These are phyloP conservation scores for Albula goreensis DNA, from an alignment of 2,113 vertebrate genomes.

Conservation along the genomic window DNA sequence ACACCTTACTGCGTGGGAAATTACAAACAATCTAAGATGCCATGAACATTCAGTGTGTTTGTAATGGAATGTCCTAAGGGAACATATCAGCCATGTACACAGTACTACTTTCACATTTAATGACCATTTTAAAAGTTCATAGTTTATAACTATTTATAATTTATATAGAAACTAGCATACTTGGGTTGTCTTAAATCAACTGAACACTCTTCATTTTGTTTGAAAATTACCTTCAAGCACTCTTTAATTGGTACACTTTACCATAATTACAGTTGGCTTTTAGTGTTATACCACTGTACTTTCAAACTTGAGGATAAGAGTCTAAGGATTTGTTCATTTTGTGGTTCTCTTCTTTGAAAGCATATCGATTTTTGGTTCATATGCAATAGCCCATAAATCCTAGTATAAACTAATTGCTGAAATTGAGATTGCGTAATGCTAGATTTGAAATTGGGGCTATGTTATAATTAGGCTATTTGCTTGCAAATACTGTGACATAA, in stretches of 20 bases:
- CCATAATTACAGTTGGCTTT: background rate
- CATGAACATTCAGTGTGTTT: too few relatives aligned
- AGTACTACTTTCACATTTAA: background rate
- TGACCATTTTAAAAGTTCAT: background rate
- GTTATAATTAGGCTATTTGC: background rate
- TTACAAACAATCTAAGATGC: too few relatives aligned
- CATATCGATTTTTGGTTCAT: background rate
- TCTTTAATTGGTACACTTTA: background rate
- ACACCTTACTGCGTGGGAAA: too few relatives aligned
- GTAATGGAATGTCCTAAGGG: background rate
- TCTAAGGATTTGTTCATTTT: background rate
- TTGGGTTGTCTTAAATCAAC: background rate
- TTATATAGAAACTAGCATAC: background rate
- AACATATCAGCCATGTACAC: background rate
- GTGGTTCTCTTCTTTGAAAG: background rate
- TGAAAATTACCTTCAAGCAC: background rate
- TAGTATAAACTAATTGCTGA: background rate
- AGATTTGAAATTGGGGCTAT: background rate
- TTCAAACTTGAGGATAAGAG: background rate
- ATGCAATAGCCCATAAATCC: background rate
- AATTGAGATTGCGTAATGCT: background rate
- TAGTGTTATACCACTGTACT: background rate
- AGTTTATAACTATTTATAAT: background rate
- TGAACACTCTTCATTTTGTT: background rate
- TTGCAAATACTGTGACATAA: background rate